These are phyloP conservation scores for Oreotrochilus melanogaster DNA, from an alignment of 2,113 vertebrate species.

Conservation along the genomic window DNA sequence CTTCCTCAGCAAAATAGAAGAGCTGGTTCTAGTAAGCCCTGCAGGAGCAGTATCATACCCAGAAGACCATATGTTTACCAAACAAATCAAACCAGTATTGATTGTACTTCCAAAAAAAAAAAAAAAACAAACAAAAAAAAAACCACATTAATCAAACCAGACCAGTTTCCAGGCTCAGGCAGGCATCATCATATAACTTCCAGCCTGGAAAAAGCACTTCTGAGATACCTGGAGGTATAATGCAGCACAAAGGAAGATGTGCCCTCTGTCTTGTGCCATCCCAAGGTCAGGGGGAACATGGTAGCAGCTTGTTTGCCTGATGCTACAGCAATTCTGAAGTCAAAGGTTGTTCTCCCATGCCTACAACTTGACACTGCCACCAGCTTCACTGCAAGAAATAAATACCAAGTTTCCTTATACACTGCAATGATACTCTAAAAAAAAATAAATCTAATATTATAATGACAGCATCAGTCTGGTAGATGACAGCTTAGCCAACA, in stretches of 20 bases:
- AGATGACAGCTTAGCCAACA: conserved; percentile 63
- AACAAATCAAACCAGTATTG: not conserved
- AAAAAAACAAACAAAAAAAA: not conserved
- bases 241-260: not conserved
- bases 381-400: not conserved
- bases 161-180: not conserved
- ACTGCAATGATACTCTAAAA: not conserved
- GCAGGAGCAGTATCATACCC: not conserved
- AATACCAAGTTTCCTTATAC: not conserved
- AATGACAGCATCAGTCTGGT: conserved; percentile 46
- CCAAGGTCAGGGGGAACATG: not conserved
- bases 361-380: not conserved
- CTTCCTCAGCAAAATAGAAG: not conserved
- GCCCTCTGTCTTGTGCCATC: not conserved
- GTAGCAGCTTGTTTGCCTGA: not conserved
- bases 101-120: not conserved
- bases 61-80: not conserved
- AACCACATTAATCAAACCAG: not conserved
- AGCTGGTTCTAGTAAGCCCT: not conserved
- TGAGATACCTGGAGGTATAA: not conserved
- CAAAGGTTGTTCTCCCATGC: not conserved
- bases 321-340: not conserved
- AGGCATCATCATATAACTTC: not conserved
- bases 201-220: not conserved
- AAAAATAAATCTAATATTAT: not conserved